A percentile compares a stretch with the other conserved stretches of the same genome.
These are phyloP conservation scores for Ptilonorhynchus violaceus DNA, from an alignment of 2,113 vertebrate genomes.

Conservation along the genomic window DNA sequence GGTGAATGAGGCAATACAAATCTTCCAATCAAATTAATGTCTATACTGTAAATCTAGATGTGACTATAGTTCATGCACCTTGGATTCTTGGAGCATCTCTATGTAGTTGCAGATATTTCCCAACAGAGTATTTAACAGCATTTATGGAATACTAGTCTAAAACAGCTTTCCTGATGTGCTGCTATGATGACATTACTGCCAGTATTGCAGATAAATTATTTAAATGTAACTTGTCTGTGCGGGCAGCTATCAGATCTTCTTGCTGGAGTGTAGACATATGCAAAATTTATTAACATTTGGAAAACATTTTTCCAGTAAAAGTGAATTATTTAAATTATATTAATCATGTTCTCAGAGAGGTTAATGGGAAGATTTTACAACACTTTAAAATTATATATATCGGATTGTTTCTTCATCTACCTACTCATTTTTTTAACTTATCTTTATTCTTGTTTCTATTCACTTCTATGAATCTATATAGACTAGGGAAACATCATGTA, in stretches of 20 bases:
- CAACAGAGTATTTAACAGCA: neutral
- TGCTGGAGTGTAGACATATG: neutral
- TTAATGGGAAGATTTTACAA: neutral
- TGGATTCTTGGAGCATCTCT: neutral
- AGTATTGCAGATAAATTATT: conserved; percentile 15
- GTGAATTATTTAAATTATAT: conserved; percentile 21
- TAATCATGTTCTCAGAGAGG: neutral
- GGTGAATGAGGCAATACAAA: neutral
- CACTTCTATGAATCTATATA: neutral
- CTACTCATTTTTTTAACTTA: neutral
- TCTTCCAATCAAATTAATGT: neutral
- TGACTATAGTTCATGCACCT: neutral
- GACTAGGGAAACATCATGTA: neutral
- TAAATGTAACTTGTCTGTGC: conserved; percentile 8
- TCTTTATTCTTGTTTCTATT: neutral
- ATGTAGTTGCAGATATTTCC: neutral
- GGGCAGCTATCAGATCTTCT: neutral
- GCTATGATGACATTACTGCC: neutral
- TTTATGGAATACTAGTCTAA: conserved; percentile 9
- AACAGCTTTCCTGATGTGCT: neutral
- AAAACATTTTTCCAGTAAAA: conserved; percentile 26
- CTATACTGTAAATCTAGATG: neutral
- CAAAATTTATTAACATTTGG: conserved; percentile 40
- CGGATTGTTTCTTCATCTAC: neutral
- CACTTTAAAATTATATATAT: neutral